Conservation (phyloP, 2,888 invertebrate genomes). For the Brenthis hecate region DNA sequence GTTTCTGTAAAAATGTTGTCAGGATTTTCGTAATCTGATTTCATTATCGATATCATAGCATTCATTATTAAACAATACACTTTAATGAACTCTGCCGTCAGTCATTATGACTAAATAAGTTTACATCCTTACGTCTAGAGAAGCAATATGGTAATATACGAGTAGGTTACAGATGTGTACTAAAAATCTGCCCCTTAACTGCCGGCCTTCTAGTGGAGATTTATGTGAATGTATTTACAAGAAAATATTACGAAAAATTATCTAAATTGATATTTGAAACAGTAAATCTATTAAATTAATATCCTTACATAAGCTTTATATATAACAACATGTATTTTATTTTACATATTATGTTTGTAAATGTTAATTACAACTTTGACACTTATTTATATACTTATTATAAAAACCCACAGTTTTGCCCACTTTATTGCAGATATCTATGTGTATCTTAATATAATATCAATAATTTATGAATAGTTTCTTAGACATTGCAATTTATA, state of each 20-base stretch:
- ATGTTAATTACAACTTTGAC: no score
- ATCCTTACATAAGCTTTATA: no score
- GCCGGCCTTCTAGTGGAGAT: constrained; percentile 35
- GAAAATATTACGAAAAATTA: background rate
- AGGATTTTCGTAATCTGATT: background rate
- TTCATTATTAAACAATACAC: background rate
- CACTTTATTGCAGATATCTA: no score
- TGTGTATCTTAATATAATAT: no score
- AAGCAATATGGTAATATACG: constrained; percentile 17
- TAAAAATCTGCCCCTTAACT: constrained; percentile 35
- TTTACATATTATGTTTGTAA: no score
- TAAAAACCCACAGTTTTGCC: no score
- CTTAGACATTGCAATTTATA: no score
- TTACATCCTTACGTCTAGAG: constrained; percentile 1
- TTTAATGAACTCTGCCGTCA: background rate
- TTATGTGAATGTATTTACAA: constrained; percentile 20
- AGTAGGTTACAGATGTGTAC: constrained; percentile 35
- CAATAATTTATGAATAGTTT: no score
- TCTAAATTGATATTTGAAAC: constrained; percentile 2
- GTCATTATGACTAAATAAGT: background rate
- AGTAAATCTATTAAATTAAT: background rate
- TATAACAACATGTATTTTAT: no score
- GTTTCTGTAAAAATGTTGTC: background rate
- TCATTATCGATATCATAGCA: background rate
- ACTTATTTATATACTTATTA: no score